phyloP scores from a whole-genome alignment of 2,113 vertebrate species.

The Tauraco erythrolophus region DNA sequence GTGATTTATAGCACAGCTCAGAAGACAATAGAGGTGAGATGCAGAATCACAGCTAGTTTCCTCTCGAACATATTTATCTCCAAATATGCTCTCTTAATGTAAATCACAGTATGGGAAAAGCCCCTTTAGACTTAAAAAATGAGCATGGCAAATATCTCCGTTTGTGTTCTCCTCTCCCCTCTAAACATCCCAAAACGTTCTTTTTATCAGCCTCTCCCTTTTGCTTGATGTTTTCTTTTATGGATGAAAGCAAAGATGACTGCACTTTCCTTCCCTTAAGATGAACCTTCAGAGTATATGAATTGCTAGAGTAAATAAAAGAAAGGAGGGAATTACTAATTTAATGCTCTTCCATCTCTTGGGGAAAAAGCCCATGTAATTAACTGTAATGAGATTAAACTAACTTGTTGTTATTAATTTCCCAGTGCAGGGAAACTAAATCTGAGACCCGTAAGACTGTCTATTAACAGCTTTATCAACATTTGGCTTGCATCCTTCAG shows the following conservation, averaged over 20 bases:
- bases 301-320: conserved; percentile 71
- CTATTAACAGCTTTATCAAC: conserved; percentile 47
- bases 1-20: not conserved
- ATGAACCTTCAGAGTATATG: conserved; percentile 44
- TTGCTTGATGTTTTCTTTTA: conserved; percentile 24
- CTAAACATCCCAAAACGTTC: not conserved
- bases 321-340: conserved; percentile 66
- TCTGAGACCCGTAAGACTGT: conserved; percentile 13
- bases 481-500: not conserved
- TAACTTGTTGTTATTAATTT: conserved; percentile 75
- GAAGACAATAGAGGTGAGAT: not conserved
- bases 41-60: not conserved
- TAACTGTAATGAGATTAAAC: conserved; percentile 80
- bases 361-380: conserved; percentile 74
- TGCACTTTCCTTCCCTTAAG: conserved; percentile 4
- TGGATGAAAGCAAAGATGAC: not conserved
- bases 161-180: not conserved
- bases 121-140: not conserved
- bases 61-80: not conserved
- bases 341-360: conserved; percentile 64
- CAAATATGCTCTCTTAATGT: not conserved
- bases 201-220: not conserved
- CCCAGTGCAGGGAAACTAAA: conserved; percentile 51
- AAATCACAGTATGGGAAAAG: not conserved
- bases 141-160: not conserved